Evolutionary conservation across 2,113 vertebrate species (phyloP).

Genomic region (Oceanodroma tethys): DNA sequence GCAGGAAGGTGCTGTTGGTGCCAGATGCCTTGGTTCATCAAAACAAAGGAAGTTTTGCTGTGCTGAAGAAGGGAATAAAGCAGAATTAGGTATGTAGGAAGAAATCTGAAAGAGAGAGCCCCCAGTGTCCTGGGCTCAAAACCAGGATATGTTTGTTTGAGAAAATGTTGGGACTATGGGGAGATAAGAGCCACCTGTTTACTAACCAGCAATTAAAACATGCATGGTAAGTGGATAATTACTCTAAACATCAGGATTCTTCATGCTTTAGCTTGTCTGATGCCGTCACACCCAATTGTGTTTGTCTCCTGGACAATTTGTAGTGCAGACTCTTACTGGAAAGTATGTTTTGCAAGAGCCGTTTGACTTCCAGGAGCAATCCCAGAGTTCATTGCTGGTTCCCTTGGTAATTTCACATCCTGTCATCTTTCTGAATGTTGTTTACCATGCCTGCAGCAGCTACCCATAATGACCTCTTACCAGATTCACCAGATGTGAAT

Average conservation of each 20-base stretch:
- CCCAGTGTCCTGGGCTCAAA: background rate
- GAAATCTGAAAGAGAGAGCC: background rate
- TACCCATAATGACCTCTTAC: background rate
- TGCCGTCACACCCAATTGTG: background rate
- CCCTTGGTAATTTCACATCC: background rate
- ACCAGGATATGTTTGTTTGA: background rate
- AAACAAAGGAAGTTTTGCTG: background rate
- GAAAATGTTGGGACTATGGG: background rate
- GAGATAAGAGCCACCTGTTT: background rate
- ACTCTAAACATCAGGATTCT: background rate
- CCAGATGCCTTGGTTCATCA: background rate
- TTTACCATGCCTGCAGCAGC: background rate
- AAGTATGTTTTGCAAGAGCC: background rate
- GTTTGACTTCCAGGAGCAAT: background rate
- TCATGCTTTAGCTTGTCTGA: background rate
- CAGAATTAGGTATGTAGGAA: background rate
- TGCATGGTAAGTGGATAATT: background rate
- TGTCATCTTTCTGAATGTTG: background rate
- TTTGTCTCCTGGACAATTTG: background rate
- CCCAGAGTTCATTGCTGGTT: background rate
- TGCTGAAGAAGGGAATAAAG: background rate
- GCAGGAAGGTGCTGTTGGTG: background rate
- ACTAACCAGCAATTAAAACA: background rate
- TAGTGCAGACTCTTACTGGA: background rate
- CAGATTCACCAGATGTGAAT: background rate